phyloP scores from a whole-genome alignment of 2,797 vertebrate genomes.

The Mormyrops boulengeri region DNA sequence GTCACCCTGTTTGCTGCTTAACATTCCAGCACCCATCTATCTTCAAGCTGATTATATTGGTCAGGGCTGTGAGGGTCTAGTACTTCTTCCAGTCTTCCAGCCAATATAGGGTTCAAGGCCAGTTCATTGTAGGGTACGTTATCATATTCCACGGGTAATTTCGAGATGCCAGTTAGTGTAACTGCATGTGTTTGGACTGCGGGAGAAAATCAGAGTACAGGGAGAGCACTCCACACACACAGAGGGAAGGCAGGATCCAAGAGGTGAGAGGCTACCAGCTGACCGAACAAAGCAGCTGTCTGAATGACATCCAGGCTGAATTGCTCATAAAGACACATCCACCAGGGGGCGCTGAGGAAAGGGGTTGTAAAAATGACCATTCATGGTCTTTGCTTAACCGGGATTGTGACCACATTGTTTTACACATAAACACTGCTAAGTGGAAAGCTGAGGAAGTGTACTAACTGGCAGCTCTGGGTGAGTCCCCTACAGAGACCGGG shows the following conservation, averaged over 20 bases:
- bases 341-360: neutral
- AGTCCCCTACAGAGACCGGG: neutral
- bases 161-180: neutral
- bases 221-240: neutral
- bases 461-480: neutral
- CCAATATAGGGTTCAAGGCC: slow-evolving; percentile 32
- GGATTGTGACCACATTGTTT: neutral
- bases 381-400: neutral
- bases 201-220: neutral
- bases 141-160: neutral
- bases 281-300: neutral
- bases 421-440: neutral
- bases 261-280: neutral
- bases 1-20: neutral
- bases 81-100: slow-evolving; percentile 35
- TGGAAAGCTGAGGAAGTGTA: neutral
- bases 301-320: neutral
- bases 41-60: slow-evolving; percentile 18
- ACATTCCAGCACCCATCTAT: neutral
- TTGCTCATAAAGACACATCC: neutral
- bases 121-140: neutral
- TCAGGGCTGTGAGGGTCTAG: slow-evolving; percentile 28
- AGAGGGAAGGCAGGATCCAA: neutral
- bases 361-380: neutral
- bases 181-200: neutral